Base-by-base conservation (phyloP, 1,140 invertebrate species). In the Uloborus diversus region DNA sequence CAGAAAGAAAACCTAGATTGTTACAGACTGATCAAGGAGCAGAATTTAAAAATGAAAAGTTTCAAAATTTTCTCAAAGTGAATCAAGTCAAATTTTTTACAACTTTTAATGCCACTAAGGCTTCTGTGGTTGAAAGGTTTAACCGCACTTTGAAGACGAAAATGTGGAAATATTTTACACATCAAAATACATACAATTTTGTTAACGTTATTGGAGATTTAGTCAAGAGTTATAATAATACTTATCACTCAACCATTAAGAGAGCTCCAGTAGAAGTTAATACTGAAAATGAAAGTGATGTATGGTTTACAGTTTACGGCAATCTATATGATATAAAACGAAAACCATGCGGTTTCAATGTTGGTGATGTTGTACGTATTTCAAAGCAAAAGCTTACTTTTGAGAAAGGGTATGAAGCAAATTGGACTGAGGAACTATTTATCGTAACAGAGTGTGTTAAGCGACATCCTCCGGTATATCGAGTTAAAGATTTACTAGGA, bases 61-160 rank as follows among this genome's bases (percentile, higher is more conserved):
- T 87, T 75, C 61, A 85, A 81, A 47, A 56, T 28, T 61, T 86
- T 47, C 80, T 87, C 81, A 80, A 82, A 73, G 20, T 57, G 85
- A 37, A 84, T 84, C 78, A 83, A 25, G 86, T 89, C 53, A 85
- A 88, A 81, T 82, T 87, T 80, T 89, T 87, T 81, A 86, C 82
- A 4, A 87, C 87, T 27, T 87, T 84, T 83, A 85, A 83, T 65
- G 82, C 82, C 33, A 84, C 85, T 47, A 90, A 89, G 84, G 87
- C 86, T n/a, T 84, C 85, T 20, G 85, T 88, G 53, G 85, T 86
- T 37, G 88, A 89, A 84, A 64, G 88, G 71, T 87, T 88, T 65
- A 88, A 87, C 83, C 81, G 86, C 79, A 89, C 87, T 35, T 75
- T 89, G 56, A 89, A 88, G 85, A 81, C 69, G 20, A 86, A 84